Evolutionary conservation across 2,888 invertebrate species (phyloP).

Genomic region (Melieria picta): DNA sequence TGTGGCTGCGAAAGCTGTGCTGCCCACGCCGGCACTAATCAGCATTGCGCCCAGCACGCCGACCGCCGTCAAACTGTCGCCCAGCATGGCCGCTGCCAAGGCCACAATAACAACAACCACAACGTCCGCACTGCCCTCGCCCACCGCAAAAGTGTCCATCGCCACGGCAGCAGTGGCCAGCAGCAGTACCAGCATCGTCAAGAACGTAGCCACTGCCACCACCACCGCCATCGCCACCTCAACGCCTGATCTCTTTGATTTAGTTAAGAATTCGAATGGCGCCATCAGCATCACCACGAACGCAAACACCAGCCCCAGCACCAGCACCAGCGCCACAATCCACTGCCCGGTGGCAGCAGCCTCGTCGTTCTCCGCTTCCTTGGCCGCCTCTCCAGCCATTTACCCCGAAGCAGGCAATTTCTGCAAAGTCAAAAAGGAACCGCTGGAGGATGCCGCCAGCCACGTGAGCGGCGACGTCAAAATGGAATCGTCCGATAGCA

Average conservation of each 20-base stretch:
- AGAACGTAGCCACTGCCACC: conserved; percentile 14
- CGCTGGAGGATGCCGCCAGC: conserved; percentile 48
- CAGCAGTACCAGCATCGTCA: background rate
- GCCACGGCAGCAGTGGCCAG: conserved; percentile 22
- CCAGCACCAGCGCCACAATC: conserved; percentile 36
- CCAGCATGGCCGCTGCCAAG: conserved; percentile 29
- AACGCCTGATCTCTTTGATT: conserved; percentile 59
- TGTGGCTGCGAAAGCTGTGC: conserved; percentile 17
- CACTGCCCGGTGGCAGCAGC: conserved; percentile 2
- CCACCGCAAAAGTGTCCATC: conserved; percentile 31
- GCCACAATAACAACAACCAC: conserved; percentile 36
- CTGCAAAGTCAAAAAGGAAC: conserved; percentile 56
- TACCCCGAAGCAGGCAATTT: conserved; percentile 40
- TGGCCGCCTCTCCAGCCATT: conserved; percentile 19
- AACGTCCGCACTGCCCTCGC: conserved; percentile 18
- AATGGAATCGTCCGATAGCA: conserved; percentile 25
- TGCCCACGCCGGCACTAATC: conserved; percentile 58
- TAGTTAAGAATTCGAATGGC: conserved; percentile 62
- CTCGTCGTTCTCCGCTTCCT: conserved; percentile 26
- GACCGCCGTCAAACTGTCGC: conserved; percentile 37
- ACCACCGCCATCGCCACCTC: conserved; percentile 13
- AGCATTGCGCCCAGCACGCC: conserved; percentile 53
- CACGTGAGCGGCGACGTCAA: conserved; percentile 19
- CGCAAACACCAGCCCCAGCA: conserved; percentile 25
- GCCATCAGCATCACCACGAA: conserved; percentile 52